phyloP scores from a whole-genome alignment of 2,888 invertebrate species.

The Drosophila histrio region DNA sequence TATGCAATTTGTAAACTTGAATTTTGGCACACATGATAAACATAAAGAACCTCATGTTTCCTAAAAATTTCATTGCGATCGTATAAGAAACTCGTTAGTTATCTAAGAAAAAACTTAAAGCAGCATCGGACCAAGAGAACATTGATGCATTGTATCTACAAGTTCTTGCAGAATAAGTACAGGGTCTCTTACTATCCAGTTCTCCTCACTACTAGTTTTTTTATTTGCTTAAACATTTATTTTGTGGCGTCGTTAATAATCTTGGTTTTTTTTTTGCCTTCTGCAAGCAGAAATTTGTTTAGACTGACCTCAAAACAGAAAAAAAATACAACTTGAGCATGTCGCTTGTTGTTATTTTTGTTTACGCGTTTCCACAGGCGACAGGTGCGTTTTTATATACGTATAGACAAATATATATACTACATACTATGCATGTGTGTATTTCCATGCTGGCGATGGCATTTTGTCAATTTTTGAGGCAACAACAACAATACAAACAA shows the following conservation, averaged over 20 bases:
- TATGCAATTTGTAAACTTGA: no score
- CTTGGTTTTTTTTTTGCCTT: conserved; percentile 6
- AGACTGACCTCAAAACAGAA: conserved; percentile 68
- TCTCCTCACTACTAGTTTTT: no score
- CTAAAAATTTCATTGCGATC: no score
- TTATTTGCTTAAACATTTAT: conserved; percentile 56
- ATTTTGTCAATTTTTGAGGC: conserved; percentile 36
- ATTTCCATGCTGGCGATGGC: conserved; percentile 49
- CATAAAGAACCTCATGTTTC: no score
- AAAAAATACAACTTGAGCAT: conserved; percentile 55
- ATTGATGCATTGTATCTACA: no score
- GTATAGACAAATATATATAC: conserved; percentile 26
- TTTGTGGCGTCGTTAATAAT: conserved; percentile 75
- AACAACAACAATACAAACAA: conserved; percentile 19
- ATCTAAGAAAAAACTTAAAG: no score
- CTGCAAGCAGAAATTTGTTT: conserved; percentile 46
- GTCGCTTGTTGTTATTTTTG: conserved; percentile 75
- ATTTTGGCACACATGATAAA: no score
- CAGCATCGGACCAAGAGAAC: no score
- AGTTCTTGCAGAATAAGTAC: no score
- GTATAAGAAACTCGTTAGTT: no score
- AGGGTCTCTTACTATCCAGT: no score
- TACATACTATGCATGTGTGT: conserved; percentile 16
- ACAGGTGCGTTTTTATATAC: conserved; percentile 69
- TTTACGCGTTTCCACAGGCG: conserved; percentile 68